Evolutionary conservation across 2,888 invertebrate genomes (phyloP), one percentile per base, ranked within the genome.

Genomic region (Litoditis marina): DNA sequence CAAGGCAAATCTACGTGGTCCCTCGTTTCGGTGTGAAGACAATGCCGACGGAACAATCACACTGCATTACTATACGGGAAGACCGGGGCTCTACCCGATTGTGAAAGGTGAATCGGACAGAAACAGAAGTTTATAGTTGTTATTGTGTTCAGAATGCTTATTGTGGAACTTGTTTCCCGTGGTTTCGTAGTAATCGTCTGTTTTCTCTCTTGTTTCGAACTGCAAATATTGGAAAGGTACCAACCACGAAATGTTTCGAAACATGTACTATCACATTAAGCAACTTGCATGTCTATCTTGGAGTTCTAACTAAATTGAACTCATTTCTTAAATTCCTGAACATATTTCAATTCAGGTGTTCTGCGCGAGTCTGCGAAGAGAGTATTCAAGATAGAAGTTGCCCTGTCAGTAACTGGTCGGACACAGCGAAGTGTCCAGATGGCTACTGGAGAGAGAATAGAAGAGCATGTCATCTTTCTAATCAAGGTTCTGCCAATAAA

Each of bases 311-410:
- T n/a, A n/a, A n/a, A n/a, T n/a, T 39, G 27, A 11, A 8, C 49
- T 31, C 16, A n/a, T 7, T 7, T n/a, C 7, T 16, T 32, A 25
- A 30, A 25, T 11, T 22, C 11, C 5, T 25, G 5, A n/a, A 28
- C 2, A 28, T 27, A 39, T 7, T 16, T 16, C 19, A 7, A 36
- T 65, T 39, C 44, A 82, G 95, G 95, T 32, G 93, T 94, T 75
- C 92, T 96, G 2, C 92, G 92, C 90, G 92, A 94, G 7, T 94
- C 94, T 36, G 93, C 95, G 36, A 91, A 90, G 79, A 90, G 92
- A 83, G 88, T 95, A 22, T 95, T 94, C 83, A 89, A 90, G 73
- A 91, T 92, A 0, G 92, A 94, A 82, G 92, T 95, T n/a, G 90
- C 92, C 80, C 91, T 95, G 73, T 89, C 91, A 80, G 90, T 94